Percentiles rank a stretch among this genome's conserved stretches.
These are phyloP conservation scores for Dasypus novemcinctus DNA, from an alignment of 2,113 vertebrate genomes.

Conservation along the genomic window DNA sequence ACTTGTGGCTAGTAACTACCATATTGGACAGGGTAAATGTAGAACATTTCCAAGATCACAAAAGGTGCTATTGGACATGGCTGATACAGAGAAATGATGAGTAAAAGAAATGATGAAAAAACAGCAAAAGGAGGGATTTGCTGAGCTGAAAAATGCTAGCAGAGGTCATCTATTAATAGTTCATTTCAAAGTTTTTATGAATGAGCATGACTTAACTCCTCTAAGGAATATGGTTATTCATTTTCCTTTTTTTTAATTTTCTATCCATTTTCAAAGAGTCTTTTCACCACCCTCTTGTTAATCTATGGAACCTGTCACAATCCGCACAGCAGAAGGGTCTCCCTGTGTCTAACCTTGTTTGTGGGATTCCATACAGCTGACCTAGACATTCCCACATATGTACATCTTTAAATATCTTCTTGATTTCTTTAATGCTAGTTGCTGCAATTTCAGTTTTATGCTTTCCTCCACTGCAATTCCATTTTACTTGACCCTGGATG, in stretches of 20 bases:
- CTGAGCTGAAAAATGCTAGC: not conserved
- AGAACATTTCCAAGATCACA: not conserved
- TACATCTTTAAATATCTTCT: conserved; percentile 27
- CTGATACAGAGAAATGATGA: not conserved
- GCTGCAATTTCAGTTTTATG: not conserved
- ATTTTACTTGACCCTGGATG: not conserved
- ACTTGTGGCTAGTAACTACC: not conserved
- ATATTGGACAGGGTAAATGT: not conserved
- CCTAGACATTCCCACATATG: not conserved
- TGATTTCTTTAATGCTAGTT: not conserved
- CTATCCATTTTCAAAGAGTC: not conserved
- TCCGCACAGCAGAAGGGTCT: not conserved
- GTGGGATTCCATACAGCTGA: conserved; percentile 16
- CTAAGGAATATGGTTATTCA: not conserved
- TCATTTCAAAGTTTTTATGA: not conserved
- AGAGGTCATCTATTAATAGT: not conserved
- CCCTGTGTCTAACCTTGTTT: not conserved
- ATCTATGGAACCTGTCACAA: not conserved
- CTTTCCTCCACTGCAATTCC: not conserved
- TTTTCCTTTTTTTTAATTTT: conserved; percentile 41
- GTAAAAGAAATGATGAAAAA: not conserved
- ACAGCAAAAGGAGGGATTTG: not conserved
- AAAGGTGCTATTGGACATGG: not conserved
- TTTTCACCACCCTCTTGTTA: not conserved
- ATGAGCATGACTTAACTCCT: not conserved